Evolutionary conservation across 2,113 vertebrate species (phyloP).

Genomic region (Phyllostomus hastatus): DNA sequence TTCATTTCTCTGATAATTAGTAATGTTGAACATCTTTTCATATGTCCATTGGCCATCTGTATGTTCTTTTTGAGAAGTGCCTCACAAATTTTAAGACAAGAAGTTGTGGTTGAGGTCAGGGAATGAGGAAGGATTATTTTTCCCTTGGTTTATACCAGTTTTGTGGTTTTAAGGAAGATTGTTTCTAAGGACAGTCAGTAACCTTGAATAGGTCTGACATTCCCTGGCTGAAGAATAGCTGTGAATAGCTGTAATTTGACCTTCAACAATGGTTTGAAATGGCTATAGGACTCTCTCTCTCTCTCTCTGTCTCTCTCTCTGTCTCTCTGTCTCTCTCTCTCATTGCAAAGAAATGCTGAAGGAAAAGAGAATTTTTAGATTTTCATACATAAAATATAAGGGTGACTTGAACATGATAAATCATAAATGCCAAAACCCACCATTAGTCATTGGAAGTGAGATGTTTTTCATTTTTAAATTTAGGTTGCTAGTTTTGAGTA

Average conservation of each 20-base stretch:
- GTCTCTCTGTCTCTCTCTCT: background rate
- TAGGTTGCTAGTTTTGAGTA: constrained; percentile 7
- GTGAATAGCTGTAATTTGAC: constrained; percentile 27
- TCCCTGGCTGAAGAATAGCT: constrained; percentile 7
- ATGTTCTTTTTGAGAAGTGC: too few relatives aligned
- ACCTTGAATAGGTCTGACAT: constrained; percentile 28
- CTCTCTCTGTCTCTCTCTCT: background rate
- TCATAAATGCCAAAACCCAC: constrained; percentile 1
- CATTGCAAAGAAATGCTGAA: background rate
- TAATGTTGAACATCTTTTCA: too few relatives aligned
- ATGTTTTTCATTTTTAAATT: constrained; percentile 35
- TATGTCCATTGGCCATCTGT: too few relatives aligned
- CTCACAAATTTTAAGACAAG: background rate
- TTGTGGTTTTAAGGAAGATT: constrained; percentile 46
- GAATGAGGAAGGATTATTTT: background rate
- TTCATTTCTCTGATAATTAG: too few relatives aligned
- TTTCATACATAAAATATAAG: constrained; percentile 15
- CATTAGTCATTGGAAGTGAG: background rate
- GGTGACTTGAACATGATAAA: constrained; percentile 6
- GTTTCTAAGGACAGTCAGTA: constrained; percentile 14
- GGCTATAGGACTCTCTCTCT: background rate
- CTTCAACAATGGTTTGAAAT: constrained; percentile 25
- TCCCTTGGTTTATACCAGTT: constrained; percentile 6
- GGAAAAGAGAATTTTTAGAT: constrained; percentile 4
- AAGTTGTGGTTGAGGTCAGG: background rate